Evolutionary conservation across 2,113 vertebrate genomes (phyloP), one percentile per base, ranked within the genome.

Genomic region (Hippocampus abdominalis): DNA sequence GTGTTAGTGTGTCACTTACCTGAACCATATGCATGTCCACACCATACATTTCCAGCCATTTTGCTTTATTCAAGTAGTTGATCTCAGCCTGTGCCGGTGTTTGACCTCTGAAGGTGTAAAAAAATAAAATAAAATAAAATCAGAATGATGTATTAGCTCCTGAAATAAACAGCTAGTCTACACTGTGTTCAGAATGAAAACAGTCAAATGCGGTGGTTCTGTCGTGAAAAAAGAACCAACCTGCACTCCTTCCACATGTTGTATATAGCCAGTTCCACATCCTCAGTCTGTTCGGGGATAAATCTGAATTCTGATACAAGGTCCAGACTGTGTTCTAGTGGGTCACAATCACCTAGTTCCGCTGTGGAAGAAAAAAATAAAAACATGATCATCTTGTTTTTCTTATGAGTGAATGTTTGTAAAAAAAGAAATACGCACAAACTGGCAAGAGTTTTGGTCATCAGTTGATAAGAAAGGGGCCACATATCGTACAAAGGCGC

Each of bases 11-110:
- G 18, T 49, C 51, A 60, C 84, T 86, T 90, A 96, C 97, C 94
- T 98, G 96, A 66, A 99, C 97, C 88, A 95, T 95, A 78, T 99
- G 97, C 97, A 99, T 99, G 91, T 98, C 97, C 80, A 99, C 97
- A 0, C 97, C 97, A 80, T 99, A 99, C 97, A 99, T 99, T 91
- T 99, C 97, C 74, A 99, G 87, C 97, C 97, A 99, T 88, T 99
- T 99, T 76, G 97, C 97, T 92, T 98, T 98, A 84, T 99, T 99
- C 84, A 99, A 89, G 85, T 96, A 99, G 91, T 98, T 99, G 21
- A 95, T 99, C 92, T 99, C 97, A 71, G 97, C 97, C 75, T 98
- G 96, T 6, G 95, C 93, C 61, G 97, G 97, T 44, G 92, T 95
- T 87, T 99, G 96, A 21, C 96, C 95, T 87, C 97, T 99, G 91